phyloP scores from a whole-genome alignment of 2,797 vertebrate species.

The Atherinosoma microstoma region DNA sequence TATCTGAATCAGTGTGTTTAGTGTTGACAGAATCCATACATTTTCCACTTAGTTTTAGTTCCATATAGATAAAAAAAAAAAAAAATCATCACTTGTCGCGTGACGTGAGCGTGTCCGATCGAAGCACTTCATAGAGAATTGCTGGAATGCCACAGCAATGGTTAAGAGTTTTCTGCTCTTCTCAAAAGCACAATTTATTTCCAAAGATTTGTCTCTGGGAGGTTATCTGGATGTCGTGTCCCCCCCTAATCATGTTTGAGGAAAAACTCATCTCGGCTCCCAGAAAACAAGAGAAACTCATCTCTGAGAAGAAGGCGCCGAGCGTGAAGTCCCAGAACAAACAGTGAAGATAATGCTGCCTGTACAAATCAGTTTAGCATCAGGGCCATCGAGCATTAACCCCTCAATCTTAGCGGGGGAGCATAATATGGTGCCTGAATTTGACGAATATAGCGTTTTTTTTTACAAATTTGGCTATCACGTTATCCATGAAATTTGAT shows the following conservation, averaged over 20 bases:
- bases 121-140: slow-evolving; percentile 37
- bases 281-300: slow-evolving; percentile 62
- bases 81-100: slow-evolving; percentile 25
- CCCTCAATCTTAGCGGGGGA: slow-evolving; percentile 41
- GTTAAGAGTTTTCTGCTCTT: slow-evolving; percentile 53
- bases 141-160: slow-evolving; percentile 26
- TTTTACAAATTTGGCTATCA: slow-evolving; percentile 46
- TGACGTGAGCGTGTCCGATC: slow-evolving; percentile 50
- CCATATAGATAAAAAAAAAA: slow-evolving; percentile 5
- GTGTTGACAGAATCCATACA: background rate
- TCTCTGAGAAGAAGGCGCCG: slow-evolving; percentile 41
- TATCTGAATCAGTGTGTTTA: slow-evolving; percentile 15
- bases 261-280: slow-evolving; percentile 53
- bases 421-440: slow-evolving; percentile 38
- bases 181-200: slow-evolving; percentile 58
- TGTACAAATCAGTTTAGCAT: slow-evolving; percentile 62
- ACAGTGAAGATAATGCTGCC: slow-evolving; percentile 63
- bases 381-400: slow-evolving; percentile 56
- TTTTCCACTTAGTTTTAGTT: slow-evolving; percentile 27
- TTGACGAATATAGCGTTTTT: slow-evolving; percentile 40
- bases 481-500: slow-evolving; percentile 52
- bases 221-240: slow-evolving; percentile 62
- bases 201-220: slow-evolving; percentile 52
- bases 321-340: slow-evolving; percentile 62
- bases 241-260: slow-evolving; percentile 68